These are phyloP conservation scores for Pteronura brasiliensis DNA, from an alignment of 2,113 vertebrate genomes.

Conservation along the genomic window DNA sequence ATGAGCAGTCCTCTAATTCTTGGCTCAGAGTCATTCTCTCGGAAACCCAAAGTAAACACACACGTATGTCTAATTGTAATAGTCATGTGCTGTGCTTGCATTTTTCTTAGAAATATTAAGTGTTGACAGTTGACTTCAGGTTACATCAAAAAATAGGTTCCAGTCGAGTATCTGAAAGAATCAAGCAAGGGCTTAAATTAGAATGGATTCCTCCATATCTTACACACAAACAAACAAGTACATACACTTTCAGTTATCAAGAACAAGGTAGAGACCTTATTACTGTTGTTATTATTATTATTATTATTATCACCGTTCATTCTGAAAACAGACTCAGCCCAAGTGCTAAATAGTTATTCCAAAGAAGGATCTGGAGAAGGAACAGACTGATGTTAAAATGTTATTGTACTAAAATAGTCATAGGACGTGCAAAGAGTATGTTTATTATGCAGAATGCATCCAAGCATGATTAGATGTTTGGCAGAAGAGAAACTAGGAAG, in stretches of 20 bases:
- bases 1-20: background rate
- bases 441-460: constrained; percentile 71
- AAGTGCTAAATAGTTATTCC: constrained; percentile 15
- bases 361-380: background rate
- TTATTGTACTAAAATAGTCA: constrained; percentile 55
- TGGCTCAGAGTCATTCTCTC: background rate
- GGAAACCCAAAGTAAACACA: background rate
- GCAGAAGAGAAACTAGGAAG: constrained; percentile 71
- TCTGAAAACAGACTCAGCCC: background rate
- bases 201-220: background rate
- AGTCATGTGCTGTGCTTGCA: background rate
- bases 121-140: background rate
- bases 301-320: background rate
- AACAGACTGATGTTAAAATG: constrained; percentile 59
- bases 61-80: background rate
- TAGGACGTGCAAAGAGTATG: constrained; percentile 52
- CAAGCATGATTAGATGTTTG: constrained; percentile 54
- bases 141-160: background rate
- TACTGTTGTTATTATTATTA: background rate
- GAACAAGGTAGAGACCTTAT: background rate
- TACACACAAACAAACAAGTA: background rate
- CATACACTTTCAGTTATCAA: background rate
- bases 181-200: background rate
- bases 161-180: background rate
- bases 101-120: background rate